Base-by-base conservation (phyloP, 2,113 vertebrate species). In the Stegastes partitus region DNA sequence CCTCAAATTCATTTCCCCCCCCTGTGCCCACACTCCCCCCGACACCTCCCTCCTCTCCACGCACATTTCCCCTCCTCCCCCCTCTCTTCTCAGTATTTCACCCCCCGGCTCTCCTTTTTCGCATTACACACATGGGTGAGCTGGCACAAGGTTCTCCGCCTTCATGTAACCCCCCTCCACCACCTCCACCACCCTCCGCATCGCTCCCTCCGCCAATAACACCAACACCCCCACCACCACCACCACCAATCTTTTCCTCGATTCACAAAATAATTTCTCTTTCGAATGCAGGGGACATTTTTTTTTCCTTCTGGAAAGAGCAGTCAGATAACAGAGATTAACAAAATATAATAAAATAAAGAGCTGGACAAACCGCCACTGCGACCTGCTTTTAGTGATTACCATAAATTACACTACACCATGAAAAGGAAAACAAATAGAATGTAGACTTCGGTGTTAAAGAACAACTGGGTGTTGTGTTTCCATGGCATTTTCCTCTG, bases 71-170 rank as follows among this genome's bases (percentile, higher is more conserved):
- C 51, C 1, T 55, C 39, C 15, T 25, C 45, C 67, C 56, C 26
- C 28, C 49, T 28, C 19, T 53, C 79, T 47, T 53, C 47, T 56
- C 64, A 58, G 11, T 44, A 47, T 88, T 85, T 89, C 62, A 51
- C 70, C 94, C 94, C 86, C 88, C 83, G 92, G 91, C 87, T 88
- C 78, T 95, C 87, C 91, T 73, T 95, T 89, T 96, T 96, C 95
- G 94, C 93, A 98, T 98, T 99, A 97, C 97, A 97, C 96, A 96
- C 96, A 95, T 79, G 94, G 93, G 92, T 97, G 96, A 95, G 92
- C 95, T 87, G 93, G 91, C 91, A 85, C 93, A 28, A 81, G 90
- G 84, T 86, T 82, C 84, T 53, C 81, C 75, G 75, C 81, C 89
- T 79, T 80, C 81, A 55, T 74, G 77, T 47, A 70, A n/a, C 80